Conservation (phyloP, 37 sponge, comb jelly and placozoan species). For the Cliona cf. orientalis region DNA sequence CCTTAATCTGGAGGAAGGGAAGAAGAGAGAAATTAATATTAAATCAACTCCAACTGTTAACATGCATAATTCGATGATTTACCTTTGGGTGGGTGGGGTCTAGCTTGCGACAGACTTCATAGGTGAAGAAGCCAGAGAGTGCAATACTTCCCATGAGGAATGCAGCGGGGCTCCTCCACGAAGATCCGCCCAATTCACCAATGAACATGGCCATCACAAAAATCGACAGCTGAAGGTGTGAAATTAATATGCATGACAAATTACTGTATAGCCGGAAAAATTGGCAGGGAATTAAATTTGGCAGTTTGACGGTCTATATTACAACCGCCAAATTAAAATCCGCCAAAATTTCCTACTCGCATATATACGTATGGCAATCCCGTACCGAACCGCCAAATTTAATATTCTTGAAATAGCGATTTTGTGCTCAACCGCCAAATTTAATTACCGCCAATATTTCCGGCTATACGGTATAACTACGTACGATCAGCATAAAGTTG, state of each 20-base stretch:
- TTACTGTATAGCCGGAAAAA: too few relatives aligned
- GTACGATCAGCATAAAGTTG: too few relatives aligned
- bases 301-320: too few relatives aligned
- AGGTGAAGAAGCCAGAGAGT: slow-evolving; percentile 86
- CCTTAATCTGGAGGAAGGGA: slow-evolving; percentile 58
- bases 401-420: too few relatives aligned
- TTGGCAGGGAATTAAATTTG: too few relatives aligned
- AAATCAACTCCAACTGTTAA: background rate
- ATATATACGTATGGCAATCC: slow-evolving; percentile 19
- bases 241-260: background rate
- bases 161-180: slow-evolving; percentile 41
- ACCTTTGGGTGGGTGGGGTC: slow-evolving; percentile 79
- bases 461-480: too few relatives aligned
- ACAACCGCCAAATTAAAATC: background rate
- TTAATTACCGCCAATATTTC: too few relatives aligned
- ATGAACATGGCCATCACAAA: slow-evolving; percentile 64
- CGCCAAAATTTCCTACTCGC: background rate
- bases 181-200: slow-evolving; percentile 38
- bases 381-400: too few relatives aligned
- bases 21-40: background rate
- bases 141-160: slow-evolving; percentile 58
- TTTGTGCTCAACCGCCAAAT: too few relatives aligned
- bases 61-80: background rate
- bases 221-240: slow-evolving; percentile 32
- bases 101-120: slow-evolving; percentile 85